These are phyloP conservation scores for Buphagus erythrorhynchus DNA, from an alignment of 2,797 vertebrate genomes.

Conservation along the genomic window DNA sequence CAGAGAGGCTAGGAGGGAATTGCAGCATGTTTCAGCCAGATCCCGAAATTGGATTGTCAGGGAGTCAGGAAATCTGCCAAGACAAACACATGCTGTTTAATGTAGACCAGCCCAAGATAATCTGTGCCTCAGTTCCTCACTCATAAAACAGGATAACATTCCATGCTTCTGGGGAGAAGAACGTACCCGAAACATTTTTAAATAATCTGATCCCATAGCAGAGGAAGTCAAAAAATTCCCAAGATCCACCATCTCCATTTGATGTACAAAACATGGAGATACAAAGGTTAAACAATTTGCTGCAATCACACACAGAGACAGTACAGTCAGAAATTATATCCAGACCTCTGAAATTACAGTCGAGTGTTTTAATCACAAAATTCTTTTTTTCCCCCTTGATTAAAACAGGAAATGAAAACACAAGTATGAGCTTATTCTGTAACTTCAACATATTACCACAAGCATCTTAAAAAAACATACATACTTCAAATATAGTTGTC, in stretches of 20 bases:
- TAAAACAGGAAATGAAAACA: constrained; percentile 21
- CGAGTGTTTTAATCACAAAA: constrained; percentile 27
- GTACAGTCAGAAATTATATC: background rate
- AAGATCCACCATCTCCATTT: background rate
- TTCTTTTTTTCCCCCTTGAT: background rate
- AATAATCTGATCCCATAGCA: background rate
- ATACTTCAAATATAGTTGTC: background rate
- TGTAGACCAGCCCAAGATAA: background rate
- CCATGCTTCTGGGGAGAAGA: background rate
- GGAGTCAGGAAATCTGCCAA: constrained; percentile 41
- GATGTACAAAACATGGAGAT: background rate
- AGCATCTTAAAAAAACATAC: background rate
- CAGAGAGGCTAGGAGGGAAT: background rate
- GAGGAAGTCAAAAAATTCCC: background rate
- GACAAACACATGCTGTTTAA: constrained; percentile 29
- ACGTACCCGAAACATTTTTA: background rate
- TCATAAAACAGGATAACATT: background rate
- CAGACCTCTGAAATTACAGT: constrained; percentile 14
- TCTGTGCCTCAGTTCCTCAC: background rate
- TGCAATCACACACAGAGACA: background rate
- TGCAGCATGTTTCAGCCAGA: constrained; percentile 3
- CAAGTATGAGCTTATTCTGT: background rate
- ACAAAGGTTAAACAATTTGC: background rate
- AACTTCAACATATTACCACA: background rate
- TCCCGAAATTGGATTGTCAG: background rate